phyloP scores from a whole-genome alignment of 2,113 vertebrate genomes.

The Saiga tatarica region DNA sequence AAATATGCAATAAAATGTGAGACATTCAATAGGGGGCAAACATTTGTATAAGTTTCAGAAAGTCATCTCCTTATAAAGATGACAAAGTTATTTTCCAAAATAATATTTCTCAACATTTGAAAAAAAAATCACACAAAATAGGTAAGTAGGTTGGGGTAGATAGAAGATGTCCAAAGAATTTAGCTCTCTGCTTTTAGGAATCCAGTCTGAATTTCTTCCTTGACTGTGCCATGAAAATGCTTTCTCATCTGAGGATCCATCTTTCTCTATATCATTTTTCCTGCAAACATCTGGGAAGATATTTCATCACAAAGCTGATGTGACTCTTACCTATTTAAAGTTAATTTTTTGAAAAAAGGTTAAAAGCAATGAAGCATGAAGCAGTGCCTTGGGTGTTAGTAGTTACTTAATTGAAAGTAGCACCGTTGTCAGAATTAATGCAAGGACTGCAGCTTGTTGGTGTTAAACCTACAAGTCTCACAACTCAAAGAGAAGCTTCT shows the following conservation, averaged over 20 bases:
- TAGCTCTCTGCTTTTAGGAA: neutral
- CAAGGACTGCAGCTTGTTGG: neutral
- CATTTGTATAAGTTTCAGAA: neutral
- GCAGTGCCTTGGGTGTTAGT: neutral
- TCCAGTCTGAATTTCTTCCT: neutral
- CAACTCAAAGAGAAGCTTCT: neutral
- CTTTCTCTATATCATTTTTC: neutral
- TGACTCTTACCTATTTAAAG: neutral
- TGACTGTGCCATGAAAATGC: neutral
- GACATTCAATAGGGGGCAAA: slow-evolving; percentile 2
- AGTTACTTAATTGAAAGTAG: neutral
- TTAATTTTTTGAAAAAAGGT: neutral
- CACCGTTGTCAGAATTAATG: neutral
- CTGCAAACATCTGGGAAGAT: neutral
- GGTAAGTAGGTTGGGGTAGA: neutral
- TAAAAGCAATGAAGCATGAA: neutral
- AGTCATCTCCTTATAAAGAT: neutral
- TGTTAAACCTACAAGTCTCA: neutral
- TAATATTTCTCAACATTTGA: neutral
- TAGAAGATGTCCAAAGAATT: neutral
- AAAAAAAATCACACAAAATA: neutral
- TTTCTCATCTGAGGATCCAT: neutral
- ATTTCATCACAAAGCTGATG: neutral
- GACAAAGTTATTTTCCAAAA: neutral
- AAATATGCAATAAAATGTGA: neutral